Evolutionary conservation across 2,113 vertebrate genomes (phyloP), one percentile per base, ranked within the genome.

Genomic region (Nerophis lumbriciformis): DNA sequence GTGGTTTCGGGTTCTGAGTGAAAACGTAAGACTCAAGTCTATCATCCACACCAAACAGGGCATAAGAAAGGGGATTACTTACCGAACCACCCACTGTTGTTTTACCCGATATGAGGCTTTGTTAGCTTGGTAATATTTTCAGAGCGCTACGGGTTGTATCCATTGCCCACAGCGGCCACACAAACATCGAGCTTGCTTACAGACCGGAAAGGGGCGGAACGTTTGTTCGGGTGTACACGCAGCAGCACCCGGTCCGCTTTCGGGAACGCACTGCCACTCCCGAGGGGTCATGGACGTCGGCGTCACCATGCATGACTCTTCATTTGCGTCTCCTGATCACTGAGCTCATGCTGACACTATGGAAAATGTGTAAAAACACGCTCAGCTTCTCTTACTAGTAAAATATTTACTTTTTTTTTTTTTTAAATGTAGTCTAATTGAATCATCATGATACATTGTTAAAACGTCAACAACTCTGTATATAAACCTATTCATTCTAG

Each of bases 91-190:
- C 48, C 71, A 62, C 71, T 50, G 69, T 72, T 71, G 59, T 39
- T 81, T 63, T 56, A 19, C 64, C 49, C 15, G 49, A 58, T 45
- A 42, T 2, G 6, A 51, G 11, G 52, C 49, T 52, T 61, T 71
- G 60, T 66, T 83, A 83, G 64, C 82, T 85, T 39, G 68, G 54
- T 83, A 83, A 62, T 78, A 75, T 77, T 66, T 63, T 76, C 67
- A 21, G 60, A 60, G 35, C 61, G 72, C 63, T 81, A 76, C 66
- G 80, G 77, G 72, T 78, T 85, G 86, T 71, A 71, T 87, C 89
- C 89, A 90, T 90, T 86, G 87, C 89, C 86, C 81, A 77, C 16
- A 66, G 69, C 61, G 82, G 80, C 79, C 77, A 81, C 73, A 77
- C 69, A 79, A 75, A 63, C 74, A 82, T 78, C 70, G 74, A 78